Base-by-base conservation (phyloP, 2,797 vertebrate genomes). In the Tauraco hartlaubi region DNA sequence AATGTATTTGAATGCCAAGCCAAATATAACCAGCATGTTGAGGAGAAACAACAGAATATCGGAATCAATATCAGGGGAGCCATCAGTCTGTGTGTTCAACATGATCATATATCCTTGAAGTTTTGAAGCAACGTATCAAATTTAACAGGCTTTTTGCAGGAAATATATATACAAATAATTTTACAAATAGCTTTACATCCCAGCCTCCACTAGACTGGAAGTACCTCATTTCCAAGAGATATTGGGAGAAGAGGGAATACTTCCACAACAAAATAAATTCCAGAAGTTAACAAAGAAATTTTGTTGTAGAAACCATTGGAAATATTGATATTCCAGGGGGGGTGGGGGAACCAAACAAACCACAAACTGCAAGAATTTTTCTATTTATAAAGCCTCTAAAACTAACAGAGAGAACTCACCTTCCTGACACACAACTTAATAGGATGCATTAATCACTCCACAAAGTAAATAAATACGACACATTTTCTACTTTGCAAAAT, bases 361-460 rank as follows among this genome's bases (percentile, higher is more conserved):
- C 10, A 31, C 37, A 48, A 91, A 46, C 8, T 69, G 28, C 21
- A 66, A 37, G 46, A 61, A 17, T 17, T 85, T 71, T 80, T 68
- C 26, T 52, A 17, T 44, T 43, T 56, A 63, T 71, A 59, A 54
- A 33, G 1, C 18, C 35, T 58, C 48, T 26, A 58, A 76, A 86
- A 69, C n/a, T 63, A 87, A 93, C 17, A 14, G 22, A 49, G 43
- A 64, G 28, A 55, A 77, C 51, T 82, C 37, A 82, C 64, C 55
- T 95, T 84, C 31, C 82, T 77, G 22, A 66, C 87, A 37, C 31
- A 64, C 37, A 62, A 2, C 16, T 63, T 75, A 41, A 93, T 5
- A 75, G 85, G n/a, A 54, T 66, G 58, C 74, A 85, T 89, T 94
- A 67, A 95, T 92, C 82, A 74, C 20, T 33, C 23, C 33, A 59